These are phyloP conservation scores for Melieria omissa DNA, from an alignment of 2,888 invertebrate species.

Conservation along the genomic window DNA sequence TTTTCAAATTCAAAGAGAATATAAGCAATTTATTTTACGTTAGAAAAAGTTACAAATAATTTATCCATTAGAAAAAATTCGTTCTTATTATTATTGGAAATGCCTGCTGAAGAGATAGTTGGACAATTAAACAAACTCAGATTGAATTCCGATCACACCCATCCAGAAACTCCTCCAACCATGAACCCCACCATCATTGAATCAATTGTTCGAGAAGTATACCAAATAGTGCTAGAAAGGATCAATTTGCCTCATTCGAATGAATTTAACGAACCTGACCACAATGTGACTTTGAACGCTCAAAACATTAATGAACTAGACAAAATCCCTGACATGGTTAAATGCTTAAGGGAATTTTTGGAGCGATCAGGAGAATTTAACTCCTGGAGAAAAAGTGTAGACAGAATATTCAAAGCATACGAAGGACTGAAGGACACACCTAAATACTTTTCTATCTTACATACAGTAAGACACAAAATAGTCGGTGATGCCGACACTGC, in stretches of 20 bases:
- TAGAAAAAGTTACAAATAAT: too few relatives aligned
- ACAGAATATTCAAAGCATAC: slow-evolving; percentile 1
- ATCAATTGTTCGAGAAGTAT: too few relatives aligned
- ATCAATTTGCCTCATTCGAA: neutral
- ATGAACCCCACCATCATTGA: neutral
- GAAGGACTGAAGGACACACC: neutral
- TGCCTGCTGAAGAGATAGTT: neutral
- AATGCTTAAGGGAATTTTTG: neutral
- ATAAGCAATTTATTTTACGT: too few relatives aligned
- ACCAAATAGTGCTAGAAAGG: too few relatives aligned
- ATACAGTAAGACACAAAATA: slow-evolving; percentile 7
- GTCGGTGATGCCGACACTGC: neutral
- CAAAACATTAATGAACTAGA: slow-evolving; percentile 2
- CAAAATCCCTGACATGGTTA: neutral
- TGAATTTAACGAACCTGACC: neutral
- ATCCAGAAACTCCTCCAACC: neutral
- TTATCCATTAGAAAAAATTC: too few relatives aligned
- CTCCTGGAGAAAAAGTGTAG: slow-evolving; percentile 6
- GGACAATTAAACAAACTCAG: neutral
- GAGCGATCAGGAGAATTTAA: neutral
- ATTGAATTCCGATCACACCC: too few relatives aligned
- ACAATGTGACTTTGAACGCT: neutral
- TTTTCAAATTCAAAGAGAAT: too few relatives aligned
- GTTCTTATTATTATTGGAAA: too few relatives aligned
- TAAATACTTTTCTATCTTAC: neutral